Evolutionary conservation across 2,797 vertebrate species (phyloP).

Genomic region (Anguilla megastoma): DNA sequence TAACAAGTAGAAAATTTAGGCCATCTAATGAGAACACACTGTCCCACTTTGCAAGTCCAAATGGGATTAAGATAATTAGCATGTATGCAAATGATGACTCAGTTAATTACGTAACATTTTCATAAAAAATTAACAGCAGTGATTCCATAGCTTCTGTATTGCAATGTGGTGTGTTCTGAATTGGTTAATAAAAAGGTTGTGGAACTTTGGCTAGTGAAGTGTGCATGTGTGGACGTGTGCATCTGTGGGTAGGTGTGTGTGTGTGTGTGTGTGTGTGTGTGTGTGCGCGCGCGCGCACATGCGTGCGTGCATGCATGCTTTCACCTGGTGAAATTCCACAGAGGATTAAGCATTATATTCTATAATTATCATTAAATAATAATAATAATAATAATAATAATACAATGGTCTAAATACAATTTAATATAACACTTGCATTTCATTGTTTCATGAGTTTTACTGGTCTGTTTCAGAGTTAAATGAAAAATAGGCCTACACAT

Average conservation of each 20-base stretch:
- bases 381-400: background rate
- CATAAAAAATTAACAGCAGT: constrained; percentile 56
- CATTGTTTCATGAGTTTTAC: background rate
- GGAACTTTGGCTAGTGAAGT: background rate
- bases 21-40: constrained; percentile 78
- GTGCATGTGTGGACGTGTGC: background rate
- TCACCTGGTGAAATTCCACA: background rate
- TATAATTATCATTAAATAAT: too few relatives aligned
- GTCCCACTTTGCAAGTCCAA: constrained; percentile 74
- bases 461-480: background rate
- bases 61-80: constrained; percentile 70
- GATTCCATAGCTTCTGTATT: constrained; percentile 29
- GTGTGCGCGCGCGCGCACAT: background rate
- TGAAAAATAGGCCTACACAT: background rate
- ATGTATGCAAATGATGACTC: constrained; percentile 72
- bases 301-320: too few relatives aligned
- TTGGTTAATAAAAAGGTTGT: background rate
- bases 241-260: background rate
- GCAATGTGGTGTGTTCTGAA: background rate
- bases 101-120: constrained; percentile 71
- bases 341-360: too few relatives aligned
- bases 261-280: background rate
- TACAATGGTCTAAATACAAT: background rate
- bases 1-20: constrained; percentile 76
- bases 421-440: background rate